Evolutionary conservation across 2,888 invertebrate species (phyloP).

Genomic region (Melanostoma mellinum): DNA sequence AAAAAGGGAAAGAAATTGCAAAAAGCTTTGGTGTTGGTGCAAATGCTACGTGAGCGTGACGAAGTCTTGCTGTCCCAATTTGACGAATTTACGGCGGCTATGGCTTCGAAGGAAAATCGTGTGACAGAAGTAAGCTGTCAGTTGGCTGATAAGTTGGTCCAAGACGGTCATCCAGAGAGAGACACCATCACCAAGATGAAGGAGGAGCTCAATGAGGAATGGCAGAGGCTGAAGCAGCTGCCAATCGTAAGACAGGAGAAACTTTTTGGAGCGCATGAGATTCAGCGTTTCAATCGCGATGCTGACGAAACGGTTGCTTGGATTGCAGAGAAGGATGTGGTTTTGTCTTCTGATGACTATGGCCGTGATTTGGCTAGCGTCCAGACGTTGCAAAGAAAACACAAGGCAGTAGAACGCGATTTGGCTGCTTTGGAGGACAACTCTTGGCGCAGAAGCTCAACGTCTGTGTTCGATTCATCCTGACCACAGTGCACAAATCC

Average conservation of each 20-base stretch:
- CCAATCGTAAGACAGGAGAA: slow-evolving; percentile 97
- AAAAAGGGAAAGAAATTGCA: slow-evolving; percentile 99
- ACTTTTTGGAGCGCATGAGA: slow-evolving; percentile 98
- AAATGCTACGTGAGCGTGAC: slow-evolving; percentile 98
- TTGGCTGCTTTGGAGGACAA: slow-evolving; percentile 96
- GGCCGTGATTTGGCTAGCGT: slow-evolving; percentile 98
- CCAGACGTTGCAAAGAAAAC: slow-evolving; percentile 95
- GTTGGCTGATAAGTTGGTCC: slow-evolving; percentile 94
- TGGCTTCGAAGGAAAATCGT: slow-evolving; percentile 97
- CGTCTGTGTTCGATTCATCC: slow-evolving; percentile 96
- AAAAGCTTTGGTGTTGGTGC: slow-evolving; percentile 98
- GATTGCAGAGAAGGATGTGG: slow-evolving; percentile 99
- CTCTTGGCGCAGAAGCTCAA: slow-evolving; percentile 95
- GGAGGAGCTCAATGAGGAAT: slow-evolving; percentile 96
- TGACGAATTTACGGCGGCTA: slow-evolving; percentile 99
- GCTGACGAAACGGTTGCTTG: slow-evolving; percentile 99
- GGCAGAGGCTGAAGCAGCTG: slow-evolving; percentile 96
- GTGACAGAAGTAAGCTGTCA: slow-evolving; percentile 98
- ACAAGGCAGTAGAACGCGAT: slow-evolving; percentile 98
- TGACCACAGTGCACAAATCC: slow-evolving; percentile 96
- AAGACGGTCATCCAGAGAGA: slow-evolving; percentile 96
- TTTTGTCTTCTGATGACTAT: slow-evolving; percentile 97
- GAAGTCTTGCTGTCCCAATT: slow-evolving; percentile 99
- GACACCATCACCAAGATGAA: slow-evolving; percentile 87
- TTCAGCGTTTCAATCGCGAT: slow-evolving; percentile 98